phyloP scores from a whole-genome alignment of 2,113 vertebrate genomes.

The Rostratula benghalensis region DNA sequence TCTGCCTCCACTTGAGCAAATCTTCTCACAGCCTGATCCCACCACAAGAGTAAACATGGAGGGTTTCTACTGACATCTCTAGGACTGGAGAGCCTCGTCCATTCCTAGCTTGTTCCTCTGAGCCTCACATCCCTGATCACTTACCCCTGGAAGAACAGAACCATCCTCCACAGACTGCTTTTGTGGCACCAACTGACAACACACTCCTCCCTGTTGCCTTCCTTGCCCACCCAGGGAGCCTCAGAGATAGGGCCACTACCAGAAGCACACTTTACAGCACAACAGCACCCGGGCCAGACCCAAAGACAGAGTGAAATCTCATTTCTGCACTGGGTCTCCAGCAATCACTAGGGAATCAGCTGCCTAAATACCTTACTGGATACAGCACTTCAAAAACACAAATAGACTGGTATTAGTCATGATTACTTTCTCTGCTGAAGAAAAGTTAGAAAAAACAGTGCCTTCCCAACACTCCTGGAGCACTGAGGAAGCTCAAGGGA shows the following conservation, averaged over 20 bases:
- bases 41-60: rapidly evolving
- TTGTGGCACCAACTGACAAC: not conserved
- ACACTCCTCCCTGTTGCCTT: rapidly evolving
- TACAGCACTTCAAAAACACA: not conserved
- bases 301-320: not conserved
- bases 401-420: rapidly evolving
- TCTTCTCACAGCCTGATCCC: not conserved
- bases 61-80: not conserved
- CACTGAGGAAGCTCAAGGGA: not conserved
- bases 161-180: not conserved
- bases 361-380: not conserved
- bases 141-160: not conserved
- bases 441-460: not conserved
- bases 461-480: not conserved
- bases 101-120: not conserved
- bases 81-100: rapidly evolving
- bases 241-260: not conserved
- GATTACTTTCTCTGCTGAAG: not conserved
- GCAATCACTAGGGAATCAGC: not conserved
- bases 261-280: rapidly evolving
- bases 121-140: rapidly evolving
- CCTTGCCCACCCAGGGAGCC: not conserved
- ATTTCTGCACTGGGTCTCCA: not conserved
- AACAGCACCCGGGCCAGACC: not conserved
- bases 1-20: not conserved